phyloP scores from a whole-genome alignment of 2,113 vertebrate genomes.

The Limanda limanda region DNA sequence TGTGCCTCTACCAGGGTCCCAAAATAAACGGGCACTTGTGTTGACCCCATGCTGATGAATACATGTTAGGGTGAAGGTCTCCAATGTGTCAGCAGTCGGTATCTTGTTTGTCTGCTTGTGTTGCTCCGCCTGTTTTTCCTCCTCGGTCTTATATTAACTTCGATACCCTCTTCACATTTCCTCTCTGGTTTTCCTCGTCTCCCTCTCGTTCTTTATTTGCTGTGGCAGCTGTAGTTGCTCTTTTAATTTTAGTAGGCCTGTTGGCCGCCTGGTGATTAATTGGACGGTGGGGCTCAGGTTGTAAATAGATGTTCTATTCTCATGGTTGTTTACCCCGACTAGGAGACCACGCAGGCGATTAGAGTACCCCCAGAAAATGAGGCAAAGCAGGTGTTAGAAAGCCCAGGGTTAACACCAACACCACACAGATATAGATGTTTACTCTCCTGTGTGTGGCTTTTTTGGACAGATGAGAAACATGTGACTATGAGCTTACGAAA shows the following conservation, averaged over 20 bases:
- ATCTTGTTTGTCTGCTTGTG: slow-evolving; percentile 20
- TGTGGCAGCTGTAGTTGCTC: slow-evolving; percentile 60
- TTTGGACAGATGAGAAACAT: neutral
- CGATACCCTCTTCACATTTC: neutral
- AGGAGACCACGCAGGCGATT: slow-evolving; percentile 53
- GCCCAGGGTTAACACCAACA: slow-evolving; percentile 38
- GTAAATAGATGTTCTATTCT: slow-evolving; percentile 76
- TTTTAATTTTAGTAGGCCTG: slow-evolving; percentile 64
- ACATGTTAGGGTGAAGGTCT: slow-evolving; percentile 57
- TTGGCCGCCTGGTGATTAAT: slow-evolving; percentile 66
- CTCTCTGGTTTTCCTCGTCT: slow-evolving; percentile 6
- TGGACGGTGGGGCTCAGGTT: slow-evolving; percentile 59
- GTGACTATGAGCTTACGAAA: neutral
- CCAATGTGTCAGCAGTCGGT: slow-evolving; percentile 20
- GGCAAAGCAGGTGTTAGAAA: slow-evolving; percentile 59
- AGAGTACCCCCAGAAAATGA: slow-evolving; percentile 50
- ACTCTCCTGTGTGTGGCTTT: slow-evolving; percentile 9
- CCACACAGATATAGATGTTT: neutral
- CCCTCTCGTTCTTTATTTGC: slow-evolving; percentile 1
- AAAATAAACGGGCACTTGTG: slow-evolving; percentile 68
- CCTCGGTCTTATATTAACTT: slow-evolving; percentile 31
- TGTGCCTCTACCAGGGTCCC: slow-evolving; percentile 53
- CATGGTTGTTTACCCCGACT: slow-evolving; percentile 56
- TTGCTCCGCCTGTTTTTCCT: slow-evolving; percentile 23
- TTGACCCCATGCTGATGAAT: slow-evolving; percentile 49